Conservation (phyloP, 2,888 invertebrate species). For the Euzophera pinguis region DNA sequence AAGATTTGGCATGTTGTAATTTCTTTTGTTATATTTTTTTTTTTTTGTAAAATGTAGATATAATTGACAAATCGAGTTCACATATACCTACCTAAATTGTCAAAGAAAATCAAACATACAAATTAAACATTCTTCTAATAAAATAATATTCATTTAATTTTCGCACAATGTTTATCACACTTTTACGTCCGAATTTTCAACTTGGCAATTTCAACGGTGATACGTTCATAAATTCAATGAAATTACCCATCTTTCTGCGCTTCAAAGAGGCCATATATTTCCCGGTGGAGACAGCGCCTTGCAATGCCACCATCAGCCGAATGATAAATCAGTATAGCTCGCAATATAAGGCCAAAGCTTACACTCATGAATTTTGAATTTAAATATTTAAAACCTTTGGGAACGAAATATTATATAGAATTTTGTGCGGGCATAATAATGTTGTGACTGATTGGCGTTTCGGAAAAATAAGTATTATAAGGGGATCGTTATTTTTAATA, state of each 20-base stretch:
- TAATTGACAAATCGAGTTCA: no score
- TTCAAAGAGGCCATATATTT: slow-evolving; percentile 76
- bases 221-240: slow-evolving; percentile 76
- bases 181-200: slow-evolving; percentile 63
- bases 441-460: slow-evolving; percentile 10
- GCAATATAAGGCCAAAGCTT: slow-evolving; percentile 41
- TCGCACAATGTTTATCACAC: slow-evolving; percentile 57
- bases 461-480: not conserved
- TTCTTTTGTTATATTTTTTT: no score
- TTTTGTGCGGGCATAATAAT: slow-evolving; percentile 5
- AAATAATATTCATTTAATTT: slow-evolving; percentile 14
- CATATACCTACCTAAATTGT: no score
- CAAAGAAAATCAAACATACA: no score
- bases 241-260: slow-evolving; percentile 76
- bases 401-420: slow-evolving; percentile 2
- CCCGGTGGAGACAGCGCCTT: slow-evolving; percentile 61
- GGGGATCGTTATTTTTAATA: not conserved
- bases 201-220: slow-evolving; percentile 62
- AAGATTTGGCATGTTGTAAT: no score
- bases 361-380: slow-evolving; percentile 33
- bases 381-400: slow-evolving; percentile 16
- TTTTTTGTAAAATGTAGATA: no score
- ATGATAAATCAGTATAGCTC: slow-evolving; percentile 67
- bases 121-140: not conserved
- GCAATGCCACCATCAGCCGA: slow-evolving; percentile 67